Evolutionary conservation across 2,113 vertebrate species (phyloP), one percentile per base, ranked within the genome.

Genomic region (Apaloderma vittatum): DNA sequence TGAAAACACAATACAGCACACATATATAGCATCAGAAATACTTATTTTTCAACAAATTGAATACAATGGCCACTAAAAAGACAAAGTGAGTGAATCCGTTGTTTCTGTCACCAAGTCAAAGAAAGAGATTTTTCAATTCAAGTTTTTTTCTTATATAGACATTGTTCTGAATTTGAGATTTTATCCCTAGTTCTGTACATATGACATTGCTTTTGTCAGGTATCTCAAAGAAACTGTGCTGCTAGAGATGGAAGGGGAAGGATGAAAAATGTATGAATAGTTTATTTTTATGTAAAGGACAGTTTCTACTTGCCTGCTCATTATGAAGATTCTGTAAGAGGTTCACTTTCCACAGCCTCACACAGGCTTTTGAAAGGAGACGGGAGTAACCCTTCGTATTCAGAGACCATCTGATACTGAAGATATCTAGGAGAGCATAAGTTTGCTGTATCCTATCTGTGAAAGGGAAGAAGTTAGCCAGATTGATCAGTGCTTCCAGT

Each of bases 31-130:
- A 76, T 86, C 27, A 76, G 61, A 96, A 80, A 81, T 94, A 78
- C 37, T 87, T 84, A 54, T 43, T 77, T 66, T 94, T 16, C 58
- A 94, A 54, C 15, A 73, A 65, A 83, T 57, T 48, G 8, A 86
- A 46, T 51, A 36, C 30, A 94, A 90, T 5, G 57, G 15, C 32
- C 75, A 24, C 29, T 91, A 70, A 94, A 37, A 24, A 86, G 54
- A 32, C 8, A 54, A 40, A 40, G 19, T 57, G 52, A 58, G 80
- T 82, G 66, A 78, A 49, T 61, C 24, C 40, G 32, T 72, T 81
- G 4, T 68, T 82, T 85, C 30, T 68, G 27, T 65, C 24, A 55
- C 23, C 14, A 90, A 16, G 13, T 57, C 8, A 59, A 83, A 91
- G 15, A n/a, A 85, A 72, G 2, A n/a, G 6, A 23, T 34, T 92